Base-by-base conservation (phyloP, 2,888 invertebrate species). In the Aphodius granarius region DNA sequence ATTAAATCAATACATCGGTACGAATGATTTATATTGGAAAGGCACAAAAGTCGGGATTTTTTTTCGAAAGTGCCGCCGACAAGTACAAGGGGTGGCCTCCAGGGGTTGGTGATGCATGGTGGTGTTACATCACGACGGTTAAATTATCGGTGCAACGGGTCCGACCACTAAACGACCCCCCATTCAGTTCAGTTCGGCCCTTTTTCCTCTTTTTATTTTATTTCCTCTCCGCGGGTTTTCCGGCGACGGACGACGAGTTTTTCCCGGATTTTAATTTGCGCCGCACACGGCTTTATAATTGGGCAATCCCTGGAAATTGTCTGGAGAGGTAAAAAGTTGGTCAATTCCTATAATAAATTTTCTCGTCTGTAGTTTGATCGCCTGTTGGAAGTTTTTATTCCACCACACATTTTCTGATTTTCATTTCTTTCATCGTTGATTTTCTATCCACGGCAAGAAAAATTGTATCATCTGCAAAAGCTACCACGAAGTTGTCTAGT, bases 91-190 rank as follows among this genome's bases (percentile, higher is more conserved):
- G 43, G 43, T 43, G 43, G 43, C 6, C 43, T 43, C 3, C 43
- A 43, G 43, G 43, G 43, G 43, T 43, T 43, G 43, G 43, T 43
- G 43, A 43, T 43, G 43, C 43, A 43, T 43, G 43, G 43, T 13
- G 43, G 43, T 43, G 43, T 43, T 43, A 43, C 43, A 43, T 43
- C 43, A 43, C 43, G 43, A 43, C 43, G 43, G 43, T 43, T 43
- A 43, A 43, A 43, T 43, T 43, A 43, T 43, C 43, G 43, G 43
- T 43, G 43, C 43, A 43, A 68, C 68, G 20, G 16, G 22, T 13
- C 68, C 22, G 68, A 20, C 68, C 68, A 20, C 68, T 68, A 68
- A 68, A 68, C 68, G 68, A 22, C 68, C 68, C 68, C 68, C 68
- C 21, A 19, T 68, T 68, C 68, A 13, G 43, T 19, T 15, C 68